Evolutionary conservation across 2,113 vertebrate species (phyloP), one percentile per base, ranked within the genome.

Genomic region (Ramphastos sulfuratus): DNA sequence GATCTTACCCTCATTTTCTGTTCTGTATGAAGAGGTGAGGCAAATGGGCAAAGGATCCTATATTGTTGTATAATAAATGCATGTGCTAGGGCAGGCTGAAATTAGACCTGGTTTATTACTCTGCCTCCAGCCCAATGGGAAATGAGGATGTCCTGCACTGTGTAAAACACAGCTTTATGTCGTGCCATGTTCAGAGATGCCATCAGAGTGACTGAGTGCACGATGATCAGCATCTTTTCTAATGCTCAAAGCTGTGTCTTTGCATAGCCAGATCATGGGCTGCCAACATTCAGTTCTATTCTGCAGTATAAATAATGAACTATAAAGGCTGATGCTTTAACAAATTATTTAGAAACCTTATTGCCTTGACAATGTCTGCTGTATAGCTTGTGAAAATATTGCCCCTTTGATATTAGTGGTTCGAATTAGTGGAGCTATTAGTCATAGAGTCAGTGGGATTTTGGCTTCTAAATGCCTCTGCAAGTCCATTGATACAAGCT

Each of bases 271-370:
- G 60, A 67, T 78, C 93, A 72, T 8, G 61, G 61, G 54, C 69
- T 78, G 61, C 76, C 82, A 90, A 19, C 21, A 46, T 2, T n/a
- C 50, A 4, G 37, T 89, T 66, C 60, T 89, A 64, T 89, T 59
- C 61, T 90, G 39, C 7, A 0, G 37, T 27, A 65, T 69, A 85
- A 85, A 82, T 87, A 87, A 56, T 44, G 20, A 91, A 58, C 56
- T 86, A 24, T 64, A 56, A 89, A 88, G 61, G 52, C 37, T 93
- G 28, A 28, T 67, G 54, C 44, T 87, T 94, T 91, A 61, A 74
- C 28, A 87, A 27, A 66, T 85, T 2, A 85, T 92, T 89, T 90
- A 85, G 89, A 92, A 84, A 94, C 39, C 42, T 82, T 86, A 71
- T 67, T 92, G 37, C 52, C 65, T 39, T 60, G 50, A 71, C 7